phyloP scores from a whole-genome alignment of 2,797 vertebrate genomes.

The Cottoperca gobio region DNA sequence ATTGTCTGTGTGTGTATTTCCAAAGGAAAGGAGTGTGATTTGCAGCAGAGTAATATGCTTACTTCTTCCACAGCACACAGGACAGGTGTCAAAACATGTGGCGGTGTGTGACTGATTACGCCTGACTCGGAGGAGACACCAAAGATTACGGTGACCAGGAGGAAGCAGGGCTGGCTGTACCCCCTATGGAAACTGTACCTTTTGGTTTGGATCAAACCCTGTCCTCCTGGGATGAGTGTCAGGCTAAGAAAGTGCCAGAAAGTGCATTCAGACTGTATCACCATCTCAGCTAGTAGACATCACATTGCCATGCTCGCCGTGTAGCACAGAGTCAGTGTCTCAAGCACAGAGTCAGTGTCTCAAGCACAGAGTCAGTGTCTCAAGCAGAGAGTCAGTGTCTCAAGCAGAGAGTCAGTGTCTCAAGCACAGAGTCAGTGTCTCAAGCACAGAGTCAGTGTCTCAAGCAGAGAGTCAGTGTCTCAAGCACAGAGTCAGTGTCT shows the following conservation, averaged over 20 bases:
- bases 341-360: constrained; percentile 34
- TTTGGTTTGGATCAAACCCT: constrained; percentile 72
- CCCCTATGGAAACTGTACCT: constrained; percentile 73
- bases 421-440: constrained; percentile 34
- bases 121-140: constrained; percentile 76
- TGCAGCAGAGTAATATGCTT: constrained; percentile 65
- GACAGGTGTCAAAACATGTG: constrained; percentile 82
- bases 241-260: constrained; percentile 75
- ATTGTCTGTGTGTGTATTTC: constrained; percentile 72
- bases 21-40: constrained; percentile 61
- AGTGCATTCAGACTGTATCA: constrained; percentile 78
- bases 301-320: constrained; percentile 47
- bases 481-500: constrained; percentile 37
- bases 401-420: too few relatives aligned
- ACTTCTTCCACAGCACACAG: constrained; percentile 68
- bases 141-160: constrained; percentile 76
- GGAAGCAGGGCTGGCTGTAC: constrained; percentile 63
- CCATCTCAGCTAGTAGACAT: constrained; percentile 68
- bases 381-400: too few relatives aligned
- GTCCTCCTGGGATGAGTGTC: constrained; percentile 73
- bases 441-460: too few relatives aligned
- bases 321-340: constrained; percentile 47
- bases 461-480: too few relatives aligned
- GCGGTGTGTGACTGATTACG: constrained; percentile 80
- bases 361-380: constrained; percentile 34